These are phyloP conservation scores for Brenthis hecate DNA, from an alignment of 2,888 invertebrate genomes.

Conservation along the genomic window DNA sequence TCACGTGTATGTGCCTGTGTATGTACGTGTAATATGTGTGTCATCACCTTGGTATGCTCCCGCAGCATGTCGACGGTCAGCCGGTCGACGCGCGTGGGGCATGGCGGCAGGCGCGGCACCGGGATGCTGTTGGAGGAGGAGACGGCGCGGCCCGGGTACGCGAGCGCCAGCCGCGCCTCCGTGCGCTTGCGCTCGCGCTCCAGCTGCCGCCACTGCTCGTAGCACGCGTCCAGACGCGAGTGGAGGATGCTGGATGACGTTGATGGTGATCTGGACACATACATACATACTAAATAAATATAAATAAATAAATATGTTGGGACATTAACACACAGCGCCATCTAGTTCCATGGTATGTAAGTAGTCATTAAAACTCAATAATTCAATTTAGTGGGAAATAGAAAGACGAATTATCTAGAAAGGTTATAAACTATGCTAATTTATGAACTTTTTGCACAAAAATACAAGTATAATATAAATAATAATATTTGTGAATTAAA, in stretches of 20 bases:
- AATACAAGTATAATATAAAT: too few relatives aligned
- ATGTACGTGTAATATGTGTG: neutral
- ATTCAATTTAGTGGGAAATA: too few relatives aligned
- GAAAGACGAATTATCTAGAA: too few relatives aligned
- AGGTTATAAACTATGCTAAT: too few relatives aligned
- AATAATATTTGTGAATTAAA: too few relatives aligned
- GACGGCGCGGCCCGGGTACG: conserved; percentile 90
- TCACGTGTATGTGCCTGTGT: too few relatives aligned
- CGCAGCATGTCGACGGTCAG: conserved; percentile 90
- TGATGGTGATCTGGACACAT: neutral
- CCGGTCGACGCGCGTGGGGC: conserved; percentile 89
- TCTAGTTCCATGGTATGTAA: too few relatives aligned
- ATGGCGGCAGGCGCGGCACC: conserved; percentile 89
- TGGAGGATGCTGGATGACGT: conserved; percentile 84
- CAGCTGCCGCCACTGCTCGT: conserved; percentile 89
- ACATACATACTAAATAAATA: too few relatives aligned
- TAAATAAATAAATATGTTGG: too few relatives aligned
- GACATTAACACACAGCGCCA: too few relatives aligned
- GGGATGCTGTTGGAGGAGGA: conserved; percentile 89
- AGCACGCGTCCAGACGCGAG: conserved; percentile 88
- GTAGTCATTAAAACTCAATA: too few relatives aligned
- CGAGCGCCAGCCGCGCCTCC: conserved; percentile 88
- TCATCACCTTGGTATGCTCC: conserved; percentile 86
- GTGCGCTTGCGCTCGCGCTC: conserved; percentile 91
- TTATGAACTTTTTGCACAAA: too few relatives aligned